These are phyloP conservation scores for Drosophila tsacasi DNA, from an alignment of 1,140 invertebrate genomes.

Conservation along the genomic window DNA sequence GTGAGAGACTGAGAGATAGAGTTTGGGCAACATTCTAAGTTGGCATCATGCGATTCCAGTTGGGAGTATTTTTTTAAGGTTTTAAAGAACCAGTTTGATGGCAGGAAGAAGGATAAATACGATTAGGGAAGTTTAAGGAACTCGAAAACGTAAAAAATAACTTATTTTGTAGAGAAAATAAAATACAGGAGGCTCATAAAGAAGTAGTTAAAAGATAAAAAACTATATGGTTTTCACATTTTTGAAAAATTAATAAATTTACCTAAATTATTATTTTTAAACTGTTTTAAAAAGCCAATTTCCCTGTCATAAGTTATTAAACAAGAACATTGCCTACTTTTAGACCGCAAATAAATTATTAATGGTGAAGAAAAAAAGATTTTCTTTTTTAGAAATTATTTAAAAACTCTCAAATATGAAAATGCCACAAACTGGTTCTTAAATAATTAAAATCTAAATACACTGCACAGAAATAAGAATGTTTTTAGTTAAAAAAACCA, in stretches of 20 bases:
- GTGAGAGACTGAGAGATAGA: constrained; percentile 43
- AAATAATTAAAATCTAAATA: neutral
- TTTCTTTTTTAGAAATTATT: neutral
- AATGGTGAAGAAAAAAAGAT: neutral
- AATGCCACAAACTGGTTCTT: constrained; percentile 5
- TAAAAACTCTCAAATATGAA: neutral
- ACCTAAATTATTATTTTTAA: neutral
- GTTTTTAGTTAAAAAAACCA: neutral
- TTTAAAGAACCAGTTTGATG: constrained; percentile 22
- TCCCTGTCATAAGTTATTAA: neutral
- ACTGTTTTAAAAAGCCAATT: neutral
- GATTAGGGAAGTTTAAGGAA: neutral
- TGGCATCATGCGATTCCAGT: constrained; percentile 9
- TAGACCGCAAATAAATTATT: neutral
- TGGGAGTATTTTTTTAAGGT: neutral
- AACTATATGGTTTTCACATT: neutral
- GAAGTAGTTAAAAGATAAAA: too few species aligned
- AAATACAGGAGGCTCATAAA: neutral
- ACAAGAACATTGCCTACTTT: neutral
- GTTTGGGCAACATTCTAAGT: constrained; percentile 44
- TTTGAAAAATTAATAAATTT: too few species aligned
- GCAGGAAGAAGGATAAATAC: neutral
- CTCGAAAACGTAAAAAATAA: neutral
- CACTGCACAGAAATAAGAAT: neutral
- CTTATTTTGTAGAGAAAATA: neutral